A percentile compares a stretch with the other conserved stretches of the same genome.
Conservation (phyloP, 2,888 invertebrate species). For the Xestia c-nigrum region DNA sequence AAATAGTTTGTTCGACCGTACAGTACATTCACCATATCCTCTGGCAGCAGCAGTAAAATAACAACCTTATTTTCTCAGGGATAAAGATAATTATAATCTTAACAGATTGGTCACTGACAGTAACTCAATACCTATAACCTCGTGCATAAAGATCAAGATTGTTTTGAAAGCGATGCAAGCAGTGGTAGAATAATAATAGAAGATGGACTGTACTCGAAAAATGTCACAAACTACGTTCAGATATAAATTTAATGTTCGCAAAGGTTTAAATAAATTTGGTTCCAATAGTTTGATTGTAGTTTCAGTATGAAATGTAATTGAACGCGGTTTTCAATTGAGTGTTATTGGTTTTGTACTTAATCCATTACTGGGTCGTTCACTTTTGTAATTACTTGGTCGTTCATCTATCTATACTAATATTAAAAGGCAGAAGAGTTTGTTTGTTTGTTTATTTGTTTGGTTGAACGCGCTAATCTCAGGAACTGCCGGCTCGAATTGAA, state of each 20-base stretch:
- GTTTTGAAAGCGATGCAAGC: background rate
- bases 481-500: too few relatives aligned
- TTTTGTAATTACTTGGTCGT: too few relatives aligned
- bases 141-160: background rate
- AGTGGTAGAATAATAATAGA: background rate
- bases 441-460: too few relatives aligned
- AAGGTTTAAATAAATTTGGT: conserved; percentile 21
- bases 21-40: background rate
- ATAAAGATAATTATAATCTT: background rate
- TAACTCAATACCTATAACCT: background rate
- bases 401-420: too few relatives aligned
- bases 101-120: background rate
- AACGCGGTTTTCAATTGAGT: conserved; percentile 32
- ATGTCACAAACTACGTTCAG: background rate
- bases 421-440: too few relatives aligned
- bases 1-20: too few relatives aligned
- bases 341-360: conserved; percentile 12
- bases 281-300: conserved; percentile 26
- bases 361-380: background rate
- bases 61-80: background rate
- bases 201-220: background rate
- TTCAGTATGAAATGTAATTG: conserved; percentile 49
- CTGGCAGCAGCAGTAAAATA: background rate
- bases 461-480: too few relatives aligned
- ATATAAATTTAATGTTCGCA: background rate